These are phyloP conservation scores for Drosophila anomelani DNA, from an alignment of 2,888 invertebrate genomes.

Conservation along the genomic window DNA sequence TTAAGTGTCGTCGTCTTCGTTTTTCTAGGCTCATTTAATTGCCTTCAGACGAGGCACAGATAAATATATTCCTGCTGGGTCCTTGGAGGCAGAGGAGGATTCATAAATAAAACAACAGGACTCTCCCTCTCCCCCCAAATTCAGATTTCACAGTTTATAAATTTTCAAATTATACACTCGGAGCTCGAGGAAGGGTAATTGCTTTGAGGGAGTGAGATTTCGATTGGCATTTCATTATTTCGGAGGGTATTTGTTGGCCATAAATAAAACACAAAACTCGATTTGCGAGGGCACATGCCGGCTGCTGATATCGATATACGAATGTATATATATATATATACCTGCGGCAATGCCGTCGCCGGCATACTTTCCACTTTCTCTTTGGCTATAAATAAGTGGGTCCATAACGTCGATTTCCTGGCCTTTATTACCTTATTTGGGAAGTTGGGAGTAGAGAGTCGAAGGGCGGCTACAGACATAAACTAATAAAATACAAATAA, in stretches of 20 bases:
- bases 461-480: constrained; percentile 22
- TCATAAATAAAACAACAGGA: constrained; percentile 51
- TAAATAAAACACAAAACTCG: constrained; percentile 67
- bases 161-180: constrained; percentile 71
- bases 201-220: constrained; percentile 41
- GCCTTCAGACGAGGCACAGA: constrained; percentile 62
- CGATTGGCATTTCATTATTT: constrained; percentile 77
- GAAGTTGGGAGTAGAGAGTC: constrained; percentile 2
- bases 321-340: not conserved
- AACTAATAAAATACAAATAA: constrained; percentile 66
- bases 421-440: constrained; percentile 67
- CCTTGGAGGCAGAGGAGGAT: constrained; percentile 7
- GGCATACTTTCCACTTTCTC: constrained; percentile 21
- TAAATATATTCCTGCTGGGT: constrained; percentile 35
- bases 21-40: constrained; percentile 74
- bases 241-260: constrained; percentile 41
- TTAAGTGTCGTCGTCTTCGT: constrained; percentile 61
- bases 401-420: constrained; percentile 35
- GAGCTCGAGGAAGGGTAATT: constrained; percentile 19
- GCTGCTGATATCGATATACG: constrained; percentile 3
- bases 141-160: constrained; percentile 75
- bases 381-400: constrained; percentile 68
- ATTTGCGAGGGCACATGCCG: constrained; percentile 37
- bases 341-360: constrained; percentile 47
- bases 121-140: no score